These are phyloP conservation scores for Corvus moneduloides DNA, from an alignment of 2,113 vertebrate genomes.

Conservation along the genomic window DNA sequence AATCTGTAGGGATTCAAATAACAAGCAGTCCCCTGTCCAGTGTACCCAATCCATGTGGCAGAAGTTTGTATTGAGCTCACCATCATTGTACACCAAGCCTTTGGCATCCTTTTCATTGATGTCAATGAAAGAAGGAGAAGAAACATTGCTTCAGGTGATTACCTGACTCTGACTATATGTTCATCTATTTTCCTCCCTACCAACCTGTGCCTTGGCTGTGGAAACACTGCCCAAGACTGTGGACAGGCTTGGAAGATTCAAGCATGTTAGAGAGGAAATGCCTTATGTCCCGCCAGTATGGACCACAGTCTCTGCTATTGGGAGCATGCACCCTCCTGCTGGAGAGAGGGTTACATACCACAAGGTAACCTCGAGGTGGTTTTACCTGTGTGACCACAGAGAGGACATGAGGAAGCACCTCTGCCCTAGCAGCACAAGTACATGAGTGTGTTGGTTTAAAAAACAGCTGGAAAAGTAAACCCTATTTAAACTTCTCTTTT, in stretches of 20 bases:
- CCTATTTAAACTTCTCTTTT: neutral
- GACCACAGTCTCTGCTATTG: neutral
- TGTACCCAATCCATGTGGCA: no score
- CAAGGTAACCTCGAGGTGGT: neutral
- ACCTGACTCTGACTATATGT: rapidly evolving
- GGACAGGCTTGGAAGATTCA: neutral
- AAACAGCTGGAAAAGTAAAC: neutral
- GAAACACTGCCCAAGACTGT: neutral
- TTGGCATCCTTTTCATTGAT: neutral
- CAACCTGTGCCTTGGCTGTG: neutral
- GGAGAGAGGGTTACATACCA: neutral
- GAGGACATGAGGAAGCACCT: neutral
- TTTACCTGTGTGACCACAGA: neutral
- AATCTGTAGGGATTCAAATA: neutral
- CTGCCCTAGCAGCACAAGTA: neutral
- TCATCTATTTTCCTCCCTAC: neutral
- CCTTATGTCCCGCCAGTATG: neutral
- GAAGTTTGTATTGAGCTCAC: neutral
- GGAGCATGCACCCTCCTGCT: neutral
- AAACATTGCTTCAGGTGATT: neutral
- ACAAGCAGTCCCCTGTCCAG: neutral
- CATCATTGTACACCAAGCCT: rapidly evolving
- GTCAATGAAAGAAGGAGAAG: neutral
- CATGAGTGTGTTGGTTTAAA: neutral
- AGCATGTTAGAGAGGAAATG: neutral